Evolutionary conservation across 2,113 vertebrate genomes (phyloP), one percentile per base, ranked within the genome.

Genomic region (Riparia riparia): DNA sequence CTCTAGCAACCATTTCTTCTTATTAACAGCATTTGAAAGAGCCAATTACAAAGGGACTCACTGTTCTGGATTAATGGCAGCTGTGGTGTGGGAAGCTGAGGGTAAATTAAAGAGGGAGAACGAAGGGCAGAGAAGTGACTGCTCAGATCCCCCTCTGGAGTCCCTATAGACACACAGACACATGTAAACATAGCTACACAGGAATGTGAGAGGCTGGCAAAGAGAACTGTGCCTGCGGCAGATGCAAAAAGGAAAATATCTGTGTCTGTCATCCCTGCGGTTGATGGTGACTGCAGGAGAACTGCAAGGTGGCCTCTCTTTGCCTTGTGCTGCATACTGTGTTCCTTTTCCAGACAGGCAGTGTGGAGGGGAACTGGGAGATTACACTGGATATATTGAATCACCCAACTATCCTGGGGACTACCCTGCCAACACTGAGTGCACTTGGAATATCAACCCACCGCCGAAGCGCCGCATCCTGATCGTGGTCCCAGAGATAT

Each of bases 341-440:
- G 41, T 70, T 97, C 31, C 51, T 95, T 94, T 98, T 92, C 58
- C 97, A 99, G 99, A 99, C 95, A 98, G 99, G 80, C 98, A 98
- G 61, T 99, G 99, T 96, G 99, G 99, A 82, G 99, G 99, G 78
- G 98, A 99, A 65, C 98, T 99, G 70, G 99, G 99, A 83, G 99
- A 99, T 63, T 99, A 98, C 97, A 99, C 98, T 5, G 99, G 99
- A 16, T 99, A 98, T 94, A 99, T 99, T 1, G 99, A 99, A 95
- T 99, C 99, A 6, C 99, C 99, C 58, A 99, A 99, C 98, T 99
- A 99, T 69, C 99, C 99, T 2, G 99, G 99, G 72, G 98, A 99
- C 97, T 99, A 99, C 95, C 99, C 99, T 10, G 99, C 99, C 54
- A 99, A 99, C 69, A 97, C 98, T 0, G 99, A 99, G 93, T 99